These are phyloP conservation scores for Oceanodroma tethys DNA, from an alignment of 2,113 vertebrate species.

Conservation along the genomic window DNA sequence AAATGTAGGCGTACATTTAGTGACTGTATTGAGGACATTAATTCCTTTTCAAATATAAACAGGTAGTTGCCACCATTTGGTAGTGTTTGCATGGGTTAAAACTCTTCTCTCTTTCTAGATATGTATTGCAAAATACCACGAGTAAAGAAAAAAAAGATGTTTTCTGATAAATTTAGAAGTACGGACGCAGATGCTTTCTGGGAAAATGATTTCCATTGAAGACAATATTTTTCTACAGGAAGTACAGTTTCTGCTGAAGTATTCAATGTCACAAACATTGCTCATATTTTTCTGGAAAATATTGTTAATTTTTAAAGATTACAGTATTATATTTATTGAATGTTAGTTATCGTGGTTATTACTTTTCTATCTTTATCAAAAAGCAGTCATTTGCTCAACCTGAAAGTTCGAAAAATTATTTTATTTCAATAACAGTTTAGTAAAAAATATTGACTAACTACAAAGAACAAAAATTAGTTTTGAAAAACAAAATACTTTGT, in stretches of 20 bases:
- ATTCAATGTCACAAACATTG: not conserved
- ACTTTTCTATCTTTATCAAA: not conserved
- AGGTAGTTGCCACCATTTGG: not conserved
- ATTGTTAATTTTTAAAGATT: not conserved
- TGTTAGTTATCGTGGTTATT: not conserved
- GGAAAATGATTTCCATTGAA: not conserved
- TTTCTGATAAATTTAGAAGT: not conserved
- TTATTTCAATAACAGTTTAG: not conserved
- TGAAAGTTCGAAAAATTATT: not conserved
- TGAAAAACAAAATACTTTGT: not conserved
- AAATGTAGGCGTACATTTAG: not conserved
- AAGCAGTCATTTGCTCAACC: not conserved
- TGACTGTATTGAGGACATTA: not conserved
- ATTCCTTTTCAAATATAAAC: not conserved
- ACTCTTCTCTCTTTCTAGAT: not conserved
- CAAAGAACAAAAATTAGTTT: not conserved
- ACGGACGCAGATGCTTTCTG: not conserved
- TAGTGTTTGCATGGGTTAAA: not conserved
- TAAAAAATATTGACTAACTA: not conserved
- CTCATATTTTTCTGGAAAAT: not conserved
- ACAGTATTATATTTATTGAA: not conserved
- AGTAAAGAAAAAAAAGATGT: fast-evolving
- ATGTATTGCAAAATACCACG: not conserved
- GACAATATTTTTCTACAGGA: not conserved
- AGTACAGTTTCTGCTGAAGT: not conserved